Percentiles rank a stretch among this genome's conserved stretches.
Evolutionary conservation across 2,113 vertebrate genomes (phyloP).

Genomic region (Cavia aperea): DNA sequence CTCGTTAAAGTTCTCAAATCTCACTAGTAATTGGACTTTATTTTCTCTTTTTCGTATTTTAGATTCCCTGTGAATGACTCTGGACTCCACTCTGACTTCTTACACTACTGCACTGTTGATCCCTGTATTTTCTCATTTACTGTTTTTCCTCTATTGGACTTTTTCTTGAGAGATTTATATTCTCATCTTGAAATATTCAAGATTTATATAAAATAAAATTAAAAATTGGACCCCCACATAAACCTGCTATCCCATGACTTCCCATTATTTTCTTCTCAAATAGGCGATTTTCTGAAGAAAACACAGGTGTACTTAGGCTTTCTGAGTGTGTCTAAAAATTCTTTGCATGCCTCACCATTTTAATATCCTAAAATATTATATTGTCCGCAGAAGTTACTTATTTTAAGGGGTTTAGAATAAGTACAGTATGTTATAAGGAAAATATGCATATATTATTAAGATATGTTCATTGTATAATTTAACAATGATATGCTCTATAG

Average conservation of each 20-base stretch:
- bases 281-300: neutral
- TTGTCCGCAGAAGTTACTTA: neutral
- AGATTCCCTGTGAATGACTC: neutral
- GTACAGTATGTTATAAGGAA: neutral
- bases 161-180: constrained; percentile 9
- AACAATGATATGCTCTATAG: neutral
- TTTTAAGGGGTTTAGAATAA: neutral
- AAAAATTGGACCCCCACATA: neutral
- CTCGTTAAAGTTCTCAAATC: constrained; percentile 18
- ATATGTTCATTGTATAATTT: neutral
- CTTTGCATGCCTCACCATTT: neutral
- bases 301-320: neutral
- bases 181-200: neutral
- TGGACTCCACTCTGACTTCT: neutral
- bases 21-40: neutral
- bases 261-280: neutral
- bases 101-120: accelerated
- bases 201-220: neutral
- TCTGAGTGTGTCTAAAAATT: neutral
- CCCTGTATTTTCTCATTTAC: neutral
- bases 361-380: neutral
- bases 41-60: neutral
- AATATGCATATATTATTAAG: neutral
- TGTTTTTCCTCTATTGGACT: neutral
- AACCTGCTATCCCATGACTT: neutral